Conservation (phyloP, 2,888 invertebrate species). For the Cantharis lateralis region DNA sequence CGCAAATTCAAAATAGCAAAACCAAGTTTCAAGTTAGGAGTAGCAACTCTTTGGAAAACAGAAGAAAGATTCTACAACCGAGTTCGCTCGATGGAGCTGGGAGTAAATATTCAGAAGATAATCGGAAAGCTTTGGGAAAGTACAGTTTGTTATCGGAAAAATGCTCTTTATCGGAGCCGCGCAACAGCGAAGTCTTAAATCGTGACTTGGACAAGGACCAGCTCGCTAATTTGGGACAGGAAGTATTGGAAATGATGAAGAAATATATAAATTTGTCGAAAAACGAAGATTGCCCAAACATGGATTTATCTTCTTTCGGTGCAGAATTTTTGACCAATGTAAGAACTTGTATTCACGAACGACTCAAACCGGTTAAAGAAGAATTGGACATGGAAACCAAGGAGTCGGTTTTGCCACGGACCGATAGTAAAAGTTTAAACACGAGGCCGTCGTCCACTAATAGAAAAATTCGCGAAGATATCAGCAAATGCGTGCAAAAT, state of each 20-base stretch:
- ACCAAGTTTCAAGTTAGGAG: background rate
- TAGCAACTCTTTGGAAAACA: background rate
- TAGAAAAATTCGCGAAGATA: background rate
- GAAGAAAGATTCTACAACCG: background rate
- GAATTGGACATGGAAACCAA: background rate
- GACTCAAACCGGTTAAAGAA: background rate
- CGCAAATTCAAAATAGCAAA: background rate
- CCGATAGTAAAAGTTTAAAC: background rate
- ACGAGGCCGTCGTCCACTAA: background rate
- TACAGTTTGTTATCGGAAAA: background rate
- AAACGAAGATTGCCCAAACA: background rate
- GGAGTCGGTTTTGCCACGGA: background rate
- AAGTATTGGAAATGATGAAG: background rate
- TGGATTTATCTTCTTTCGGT: background rate
- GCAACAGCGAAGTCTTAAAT: background rate
- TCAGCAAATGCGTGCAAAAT: background rate
- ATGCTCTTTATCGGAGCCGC: background rate
- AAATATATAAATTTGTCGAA: background rate
- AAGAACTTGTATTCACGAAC: background rate
- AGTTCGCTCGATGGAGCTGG: too few species aligned
- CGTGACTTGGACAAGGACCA: background rate
- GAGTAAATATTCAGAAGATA: background rate
- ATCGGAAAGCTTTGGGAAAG: background rate
- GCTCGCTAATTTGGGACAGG: background rate
- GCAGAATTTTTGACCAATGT: background rate